These are phyloP conservation scores for Diarsia brunnea DNA, from an alignment of 2,888 invertebrate genomes.

Conservation along the genomic window DNA sequence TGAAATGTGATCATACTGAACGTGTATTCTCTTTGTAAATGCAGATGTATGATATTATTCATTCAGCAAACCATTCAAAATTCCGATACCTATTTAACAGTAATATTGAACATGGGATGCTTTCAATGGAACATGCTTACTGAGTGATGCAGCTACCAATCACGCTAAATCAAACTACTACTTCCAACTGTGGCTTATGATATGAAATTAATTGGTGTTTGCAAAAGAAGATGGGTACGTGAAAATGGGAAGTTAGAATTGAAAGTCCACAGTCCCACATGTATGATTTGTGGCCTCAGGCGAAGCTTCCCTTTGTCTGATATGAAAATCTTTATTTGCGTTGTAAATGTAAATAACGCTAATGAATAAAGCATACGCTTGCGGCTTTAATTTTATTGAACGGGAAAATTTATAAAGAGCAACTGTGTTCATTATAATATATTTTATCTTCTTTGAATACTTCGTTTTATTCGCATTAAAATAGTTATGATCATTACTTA, in stretches of 20 bases:
- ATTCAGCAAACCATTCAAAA: background rate
- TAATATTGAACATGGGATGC: background rate
- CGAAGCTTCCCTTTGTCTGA: slow-evolving; percentile 26
- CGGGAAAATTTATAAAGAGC: slow-evolving; percentile 13
- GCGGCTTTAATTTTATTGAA: slow-evolving; percentile 28
- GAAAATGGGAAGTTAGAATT: slow-evolving; percentile 32
- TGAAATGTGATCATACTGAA: background rate
- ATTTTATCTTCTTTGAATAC: background rate
- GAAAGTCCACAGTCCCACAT: slow-evolving; percentile 2
- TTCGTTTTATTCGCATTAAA: background rate
- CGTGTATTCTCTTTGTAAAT: background rate
- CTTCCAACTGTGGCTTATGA: slow-evolving; percentile 11
- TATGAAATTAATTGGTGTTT: slow-evolving; percentile 45
- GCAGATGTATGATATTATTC: background rate
- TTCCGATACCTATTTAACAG: background rate
- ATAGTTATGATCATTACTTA: background rate
- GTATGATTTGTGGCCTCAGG: slow-evolving; percentile 29
- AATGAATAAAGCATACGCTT: slow-evolving; percentile 49
- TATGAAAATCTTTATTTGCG: slow-evolving; percentile 47
- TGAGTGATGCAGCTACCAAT: slow-evolving; percentile 13
- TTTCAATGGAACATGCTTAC: background rate
- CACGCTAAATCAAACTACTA: slow-evolving; percentile 17
- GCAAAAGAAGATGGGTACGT: background rate
- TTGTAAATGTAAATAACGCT: slow-evolving; percentile 49
- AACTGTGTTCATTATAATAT: too few relatives aligned